Evolutionary conservation across 2,797 vertebrate species (phyloP), one percentile per base, ranked within the genome.

Genomic region (Mus caroli): DNA sequence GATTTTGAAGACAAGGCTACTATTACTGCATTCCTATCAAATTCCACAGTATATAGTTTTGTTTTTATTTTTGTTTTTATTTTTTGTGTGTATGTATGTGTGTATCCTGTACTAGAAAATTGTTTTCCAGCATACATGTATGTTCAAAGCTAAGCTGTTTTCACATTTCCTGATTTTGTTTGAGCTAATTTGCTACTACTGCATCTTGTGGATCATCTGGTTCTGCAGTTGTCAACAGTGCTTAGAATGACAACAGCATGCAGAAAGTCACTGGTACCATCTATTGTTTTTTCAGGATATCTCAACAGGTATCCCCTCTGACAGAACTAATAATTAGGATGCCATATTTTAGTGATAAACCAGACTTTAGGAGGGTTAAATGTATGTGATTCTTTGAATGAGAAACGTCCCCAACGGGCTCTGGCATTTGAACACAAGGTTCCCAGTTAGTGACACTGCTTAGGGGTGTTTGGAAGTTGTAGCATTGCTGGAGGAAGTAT

Each of bases 11-110:
- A 99, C 99, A 99, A 99, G 98, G 99, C 99, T 98, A 99, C 99
- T 99, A 99, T 99, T 99, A 99, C 99, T 98, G 99, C 99, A 98
- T 99, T 99, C 99, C 99, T 99, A 99, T 99, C 99, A 95, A 99
- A 99, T 98, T 99, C 99, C 99, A 99, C 99, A 98, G 99, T 99
- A 99, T 99, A 99, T 98, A 99, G 99, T 98, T 99, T 99, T 98
- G 99, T 99, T 99, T 99, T 99, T 4, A 75, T 24, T 75, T 40
- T 73, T 40, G 12, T 67, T 62, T 64, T 62, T 26, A 62, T 28
- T 50, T 50, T 99, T 99, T 98, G 99, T 99, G 96, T 76, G 40
- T 76, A 11, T 75, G 13, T 31, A 19, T 37, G 69, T 20, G 99
- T 99, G 99, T 99, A 99, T 98, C 99, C 99, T 77, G 99, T 99